These are phyloP conservation scores for Fregetta grallaria DNA, from an alignment of 2,113 vertebrate genomes.

Conservation along the genomic window DNA sequence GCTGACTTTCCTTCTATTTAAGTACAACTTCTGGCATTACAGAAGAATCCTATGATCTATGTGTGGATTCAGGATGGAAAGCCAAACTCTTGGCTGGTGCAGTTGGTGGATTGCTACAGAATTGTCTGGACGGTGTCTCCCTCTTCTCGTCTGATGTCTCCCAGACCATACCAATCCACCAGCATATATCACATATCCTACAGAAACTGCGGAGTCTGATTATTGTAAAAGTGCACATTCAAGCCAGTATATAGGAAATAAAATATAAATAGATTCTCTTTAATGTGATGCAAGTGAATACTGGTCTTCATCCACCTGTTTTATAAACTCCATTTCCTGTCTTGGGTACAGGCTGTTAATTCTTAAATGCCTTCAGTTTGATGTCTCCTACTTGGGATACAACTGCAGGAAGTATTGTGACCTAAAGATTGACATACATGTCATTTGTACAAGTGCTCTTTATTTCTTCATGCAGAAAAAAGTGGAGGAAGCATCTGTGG, in stretches of 20 bases:
- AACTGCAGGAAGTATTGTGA: conserved; percentile 23
- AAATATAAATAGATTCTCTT: conserved; percentile 40
- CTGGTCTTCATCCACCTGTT: conserved; percentile 40
- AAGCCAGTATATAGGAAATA: conserved; percentile 12
- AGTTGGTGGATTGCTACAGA: neutral
- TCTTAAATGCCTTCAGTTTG: conserved; percentile 38
- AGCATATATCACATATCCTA: neutral
- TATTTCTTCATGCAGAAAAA: neutral
- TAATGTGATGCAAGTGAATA: conserved; percentile 16
- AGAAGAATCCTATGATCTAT: neutral
- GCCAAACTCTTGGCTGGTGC: neutral
- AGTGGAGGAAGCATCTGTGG: neutral
- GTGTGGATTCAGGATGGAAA: neutral
- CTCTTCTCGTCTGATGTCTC: neutral
- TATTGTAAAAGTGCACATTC: neutral
- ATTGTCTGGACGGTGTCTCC: neutral
- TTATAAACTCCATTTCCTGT: conserved; percentile 29
- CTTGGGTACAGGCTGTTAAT: conserved; percentile 47
- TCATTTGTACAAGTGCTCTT: conserved; percentile 38
- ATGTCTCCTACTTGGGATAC: conserved; percentile 31
- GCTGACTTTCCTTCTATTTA: neutral
- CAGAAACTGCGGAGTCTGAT: neutral
- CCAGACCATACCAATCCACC: neutral
- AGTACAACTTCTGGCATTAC: neutral
- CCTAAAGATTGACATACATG: conserved; percentile 49